Evolutionary conservation across 1,140 invertebrate genomes (phyloP).

Genomic region (Brachionus plicatilis): DNA sequence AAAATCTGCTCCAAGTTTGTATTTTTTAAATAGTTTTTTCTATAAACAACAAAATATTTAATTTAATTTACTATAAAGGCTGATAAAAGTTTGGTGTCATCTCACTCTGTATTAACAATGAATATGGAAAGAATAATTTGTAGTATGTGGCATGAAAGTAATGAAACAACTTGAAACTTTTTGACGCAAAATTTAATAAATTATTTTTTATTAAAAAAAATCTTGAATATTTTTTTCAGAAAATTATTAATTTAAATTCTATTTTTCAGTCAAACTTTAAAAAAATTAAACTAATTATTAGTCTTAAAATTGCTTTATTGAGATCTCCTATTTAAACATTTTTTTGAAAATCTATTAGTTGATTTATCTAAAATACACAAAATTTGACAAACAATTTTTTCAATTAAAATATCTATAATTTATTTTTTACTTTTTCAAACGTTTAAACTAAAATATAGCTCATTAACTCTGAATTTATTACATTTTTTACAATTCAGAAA

Average conservation of each 20-base stretch:
- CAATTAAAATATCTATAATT: not conserved
- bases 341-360: not conserved
- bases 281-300: not conserved
- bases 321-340: no score
- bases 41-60: not conserved
- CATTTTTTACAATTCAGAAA: not conserved
- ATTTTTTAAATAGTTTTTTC: not conserved
- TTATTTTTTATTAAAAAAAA: no score
- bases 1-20: constrained; percentile 5
- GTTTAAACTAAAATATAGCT: not conserved
- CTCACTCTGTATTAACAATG: constrained; percentile 16
- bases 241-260: no score
- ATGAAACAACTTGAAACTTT: not conserved
- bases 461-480: not conserved
- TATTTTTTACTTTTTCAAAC: no score
- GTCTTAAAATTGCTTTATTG: not conserved
- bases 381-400: not conserved
- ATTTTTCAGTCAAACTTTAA: no score
- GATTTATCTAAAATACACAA: not conserved
- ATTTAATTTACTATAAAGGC: not conserved
- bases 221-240: no score
- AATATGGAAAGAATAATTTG: constrained; percentile 29
- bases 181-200: not conserved
- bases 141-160: constrained; percentile 14
- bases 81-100: constrained; percentile 15